Conservation (phyloP, 2,797 vertebrate genomes). For the Acipenser transmontanus region DNA sequence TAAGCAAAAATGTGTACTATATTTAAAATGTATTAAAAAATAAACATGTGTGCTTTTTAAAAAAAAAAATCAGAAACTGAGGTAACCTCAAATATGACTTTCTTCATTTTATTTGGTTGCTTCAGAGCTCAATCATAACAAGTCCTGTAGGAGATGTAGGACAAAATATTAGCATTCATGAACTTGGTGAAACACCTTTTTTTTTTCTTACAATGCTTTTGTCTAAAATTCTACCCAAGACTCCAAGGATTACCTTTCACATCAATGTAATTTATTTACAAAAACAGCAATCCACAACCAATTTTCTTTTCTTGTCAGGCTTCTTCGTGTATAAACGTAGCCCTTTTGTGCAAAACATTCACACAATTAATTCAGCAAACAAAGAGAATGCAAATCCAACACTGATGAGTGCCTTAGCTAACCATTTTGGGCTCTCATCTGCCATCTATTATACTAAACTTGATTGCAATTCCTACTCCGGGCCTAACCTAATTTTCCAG, state of each 20-base stretch:
- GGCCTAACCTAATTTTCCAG: constrained; percentile 66
- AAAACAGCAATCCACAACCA: constrained; percentile 68
- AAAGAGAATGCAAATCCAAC: constrained; percentile 59
- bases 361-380: constrained; percentile 59
- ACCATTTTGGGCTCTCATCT: constrained; percentile 43
- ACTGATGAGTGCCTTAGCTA: constrained; percentile 32
- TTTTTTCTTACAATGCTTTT: not conserved
- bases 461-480: constrained; percentile 60
- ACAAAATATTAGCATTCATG: constrained; percentile 33
- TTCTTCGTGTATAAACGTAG: constrained; percentile 53
- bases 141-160: constrained; percentile 7
- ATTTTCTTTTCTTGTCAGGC: constrained; percentile 59
- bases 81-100: too few species aligned
- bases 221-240: constrained; percentile 11
- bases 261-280: constrained; percentile 61
- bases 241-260: constrained; percentile 50
- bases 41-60: too few species aligned
- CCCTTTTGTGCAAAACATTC: constrained; percentile 58
- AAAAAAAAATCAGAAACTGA: too few species aligned
- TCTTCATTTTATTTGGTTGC: too few species aligned
- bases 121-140: too few species aligned
- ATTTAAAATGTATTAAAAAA: too few species aligned
- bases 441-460: constrained; percentile 55
- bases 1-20: too few species aligned
- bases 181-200: constrained; percentile 20